phyloP scores from a whole-genome alignment of 2,797 vertebrate species.

The Chelidonichthys spinosus region DNA sequence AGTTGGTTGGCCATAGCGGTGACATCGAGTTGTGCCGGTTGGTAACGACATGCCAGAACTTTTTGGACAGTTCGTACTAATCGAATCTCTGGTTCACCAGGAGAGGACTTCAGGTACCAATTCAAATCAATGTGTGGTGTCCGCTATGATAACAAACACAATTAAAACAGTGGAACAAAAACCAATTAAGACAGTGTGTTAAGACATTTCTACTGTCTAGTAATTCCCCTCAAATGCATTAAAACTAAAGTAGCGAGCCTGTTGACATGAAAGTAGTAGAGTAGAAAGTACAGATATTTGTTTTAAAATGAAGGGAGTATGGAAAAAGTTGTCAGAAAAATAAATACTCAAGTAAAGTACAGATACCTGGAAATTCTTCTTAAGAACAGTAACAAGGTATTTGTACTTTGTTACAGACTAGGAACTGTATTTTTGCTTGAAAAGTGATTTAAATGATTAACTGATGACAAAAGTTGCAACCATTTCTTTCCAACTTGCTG shows the following conservation, averaged over 20 bases:
- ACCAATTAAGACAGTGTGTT: not conserved
- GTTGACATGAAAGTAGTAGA: not conserved
- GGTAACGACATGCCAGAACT: constrained; percentile 87
- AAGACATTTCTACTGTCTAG: not conserved
- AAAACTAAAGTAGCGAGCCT: not conserved
- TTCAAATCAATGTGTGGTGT: constrained; percentile 53
- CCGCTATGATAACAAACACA: constrained; percentile 56
- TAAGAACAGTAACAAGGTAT: no score
- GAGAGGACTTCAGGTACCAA: constrained; percentile 67
- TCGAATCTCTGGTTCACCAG: constrained; percentile 77
- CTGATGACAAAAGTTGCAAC: not conserved
- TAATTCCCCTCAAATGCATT: no score
- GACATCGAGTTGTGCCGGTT: constrained; percentile 86
- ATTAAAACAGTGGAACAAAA: not conserved
- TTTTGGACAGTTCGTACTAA: constrained; percentile 81
- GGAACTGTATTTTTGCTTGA: not conserved
- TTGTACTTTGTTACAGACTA: no score
- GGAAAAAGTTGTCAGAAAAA: no score
- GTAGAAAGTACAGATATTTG: no score
- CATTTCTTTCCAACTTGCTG: not conserved
- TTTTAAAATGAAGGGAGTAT: no score
- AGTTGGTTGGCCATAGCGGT: constrained; percentile 87
- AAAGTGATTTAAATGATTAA: not conserved
- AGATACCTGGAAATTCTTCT: no score
- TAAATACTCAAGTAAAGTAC: no score